phyloP scores from a whole-genome alignment of 2,888 invertebrate species.

The Fragum fragum region DNA sequence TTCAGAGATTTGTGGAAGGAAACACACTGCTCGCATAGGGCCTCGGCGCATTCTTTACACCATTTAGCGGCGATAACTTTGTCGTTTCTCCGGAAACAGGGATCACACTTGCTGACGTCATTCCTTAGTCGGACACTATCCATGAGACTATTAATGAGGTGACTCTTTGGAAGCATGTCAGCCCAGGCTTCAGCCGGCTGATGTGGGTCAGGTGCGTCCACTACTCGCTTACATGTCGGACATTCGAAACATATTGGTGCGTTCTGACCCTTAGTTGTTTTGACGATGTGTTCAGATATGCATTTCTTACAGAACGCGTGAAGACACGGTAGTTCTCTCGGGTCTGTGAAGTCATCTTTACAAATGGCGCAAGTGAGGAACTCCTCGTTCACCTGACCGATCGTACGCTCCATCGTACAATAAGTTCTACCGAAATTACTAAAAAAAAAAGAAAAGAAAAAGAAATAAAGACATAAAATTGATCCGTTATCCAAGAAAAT shows the following conservation, averaged over 20 bases:
- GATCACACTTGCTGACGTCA: slow-evolving; percentile 69
- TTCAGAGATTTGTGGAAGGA: slow-evolving; percentile 69
- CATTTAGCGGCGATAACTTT: slow-evolving; percentile 72
- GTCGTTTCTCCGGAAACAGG: slow-evolving; percentile 70
- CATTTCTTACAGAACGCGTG: slow-evolving; percentile 74
- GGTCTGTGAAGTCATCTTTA: slow-evolving; percentile 68
- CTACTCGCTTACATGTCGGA: slow-evolving; percentile 68
- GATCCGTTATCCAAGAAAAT: too few species aligned
- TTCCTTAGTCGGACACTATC: slow-evolving; percentile 69
- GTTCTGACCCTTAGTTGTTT: slow-evolving; percentile 65
- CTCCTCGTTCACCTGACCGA: slow-evolving; percentile 56
- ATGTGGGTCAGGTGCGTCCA: slow-evolving; percentile 67
- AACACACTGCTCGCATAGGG: slow-evolving; percentile 70
- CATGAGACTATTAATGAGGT: slow-evolving; percentile 70
- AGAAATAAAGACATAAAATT: too few species aligned
- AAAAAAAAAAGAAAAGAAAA: too few species aligned
- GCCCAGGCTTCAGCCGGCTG: slow-evolving; percentile 63
- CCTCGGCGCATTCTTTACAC: slow-evolving; percentile 73
- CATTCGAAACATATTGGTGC: slow-evolving; percentile 67
- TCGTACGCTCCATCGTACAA: slow-evolving; percentile 47
- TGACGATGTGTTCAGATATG: slow-evolving; percentile 66
- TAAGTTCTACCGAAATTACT: background rate
- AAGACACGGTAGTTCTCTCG: slow-evolving; percentile 68
- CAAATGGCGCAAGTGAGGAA: slow-evolving; percentile 71
- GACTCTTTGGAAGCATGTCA: slow-evolving; percentile 65